phyloP scores from a whole-genome alignment of 2,888 invertebrate genomes.

The Rhamnusium bicolor region DNA sequence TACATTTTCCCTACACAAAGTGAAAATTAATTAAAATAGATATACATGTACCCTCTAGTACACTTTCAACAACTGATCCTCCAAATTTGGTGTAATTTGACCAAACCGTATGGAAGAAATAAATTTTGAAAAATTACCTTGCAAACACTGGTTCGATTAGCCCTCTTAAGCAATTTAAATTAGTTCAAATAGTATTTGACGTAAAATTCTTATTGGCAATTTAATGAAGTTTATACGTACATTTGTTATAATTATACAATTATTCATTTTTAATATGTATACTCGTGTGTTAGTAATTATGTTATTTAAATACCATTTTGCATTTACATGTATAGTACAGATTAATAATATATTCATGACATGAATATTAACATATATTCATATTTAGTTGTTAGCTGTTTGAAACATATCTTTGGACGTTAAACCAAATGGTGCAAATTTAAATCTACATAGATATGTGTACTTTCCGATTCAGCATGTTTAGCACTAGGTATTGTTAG shows the following conservation, averaged over 20 bases:
- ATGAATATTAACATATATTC: not conserved
- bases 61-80: no score
- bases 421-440: not conserved
- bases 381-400: not conserved
- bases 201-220: not conserved
- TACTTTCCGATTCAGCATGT: no score
- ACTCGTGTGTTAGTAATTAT: not conserved
- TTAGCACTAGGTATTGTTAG: no score
- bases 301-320: not conserved
- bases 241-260: not conserved
- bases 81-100: no score
- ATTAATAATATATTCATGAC: conserved; percentile 3
- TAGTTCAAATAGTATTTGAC: not conserved
- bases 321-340: not conserved
- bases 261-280: not conserved
- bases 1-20: no score
- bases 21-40: no score
- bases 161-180: no score
- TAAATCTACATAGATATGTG: no score
- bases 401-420: not conserved
- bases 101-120: no score
- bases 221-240: not conserved
- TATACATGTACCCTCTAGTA: no score
- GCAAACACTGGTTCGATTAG: no score
- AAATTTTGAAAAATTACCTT: no score